Evolutionary conservation across 2,797 vertebrate genomes (phyloP).

Genomic region (Malacoraja senta): DNA sequence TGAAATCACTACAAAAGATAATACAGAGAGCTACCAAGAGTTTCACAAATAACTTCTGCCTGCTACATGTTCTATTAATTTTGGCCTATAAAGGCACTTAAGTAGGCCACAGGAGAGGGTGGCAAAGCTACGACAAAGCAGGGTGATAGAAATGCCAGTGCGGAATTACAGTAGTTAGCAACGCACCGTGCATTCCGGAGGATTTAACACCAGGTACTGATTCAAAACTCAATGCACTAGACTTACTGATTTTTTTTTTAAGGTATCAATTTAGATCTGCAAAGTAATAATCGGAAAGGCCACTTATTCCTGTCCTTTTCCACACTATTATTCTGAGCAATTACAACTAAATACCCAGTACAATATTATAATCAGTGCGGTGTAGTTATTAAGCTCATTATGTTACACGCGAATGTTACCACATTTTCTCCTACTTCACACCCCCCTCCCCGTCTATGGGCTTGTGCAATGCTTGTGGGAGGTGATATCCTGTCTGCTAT

Average conservation of each 20-base stretch:
- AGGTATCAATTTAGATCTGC: constrained; percentile 20
- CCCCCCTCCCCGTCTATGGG: not conserved
- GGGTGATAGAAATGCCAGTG: not conserved
- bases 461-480: not conserved
- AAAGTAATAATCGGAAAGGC: not conserved
- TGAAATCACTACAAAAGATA: not conserved
- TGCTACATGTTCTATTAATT: not conserved
- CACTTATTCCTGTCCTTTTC: constrained; percentile 4
- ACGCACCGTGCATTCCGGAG: not conserved
- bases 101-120: not conserved
- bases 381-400: not conserved
- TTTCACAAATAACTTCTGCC: constrained; percentile 30
- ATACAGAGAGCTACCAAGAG: not conserved
- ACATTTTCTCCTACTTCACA: not conserved
- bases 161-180: not conserved
- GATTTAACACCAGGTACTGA: not conserved
- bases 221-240: not conserved
- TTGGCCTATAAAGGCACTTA: constrained; percentile 9
- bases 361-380: constrained; percentile 14
- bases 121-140: not conserved
- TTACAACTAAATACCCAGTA: constrained; percentile 4
- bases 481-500: constrained; percentile 1
- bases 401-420: not conserved
- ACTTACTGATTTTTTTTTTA: not conserved
- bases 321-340: not conserved